Evolutionary conservation across 1,140 invertebrate species (phyloP).

Genomic region (Apis florea): DNA sequence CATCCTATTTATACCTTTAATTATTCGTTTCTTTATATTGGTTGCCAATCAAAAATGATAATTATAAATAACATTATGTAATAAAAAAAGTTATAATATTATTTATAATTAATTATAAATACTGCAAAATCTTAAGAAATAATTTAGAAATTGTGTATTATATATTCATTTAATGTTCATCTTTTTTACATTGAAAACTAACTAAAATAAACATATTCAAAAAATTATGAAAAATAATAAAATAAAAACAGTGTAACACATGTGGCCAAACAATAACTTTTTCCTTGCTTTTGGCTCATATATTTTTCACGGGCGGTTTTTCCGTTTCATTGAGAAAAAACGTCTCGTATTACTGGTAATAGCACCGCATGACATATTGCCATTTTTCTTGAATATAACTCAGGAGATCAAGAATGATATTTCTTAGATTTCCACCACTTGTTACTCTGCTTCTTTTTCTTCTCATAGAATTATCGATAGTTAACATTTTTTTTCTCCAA

Average conservation of each 20-base stretch:
- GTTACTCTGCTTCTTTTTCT: no score
- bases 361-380: background rate
- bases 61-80: no score
- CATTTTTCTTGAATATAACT: constrained; percentile 13
- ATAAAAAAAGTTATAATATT: no score
- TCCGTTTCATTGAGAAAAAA: constrained; percentile 7
- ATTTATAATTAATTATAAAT: no score
- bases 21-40: no score
- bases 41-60: no score
- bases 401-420: background rate
- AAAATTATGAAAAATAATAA: background rate
- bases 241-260: background rate
- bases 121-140: no score
- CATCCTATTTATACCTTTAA: no score
- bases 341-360: constrained; percentile 22
- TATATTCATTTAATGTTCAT: background rate
- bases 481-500: background rate
- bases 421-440: background rate
- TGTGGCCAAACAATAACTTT: background rate
- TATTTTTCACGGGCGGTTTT: background rate
- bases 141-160: background rate
- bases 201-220: background rate
- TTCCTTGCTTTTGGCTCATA: background rate
- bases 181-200: background rate
- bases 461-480: background rate